Conservation (phyloP, 2,888 invertebrate species). For the Protophormia terraenovae region DNA sequence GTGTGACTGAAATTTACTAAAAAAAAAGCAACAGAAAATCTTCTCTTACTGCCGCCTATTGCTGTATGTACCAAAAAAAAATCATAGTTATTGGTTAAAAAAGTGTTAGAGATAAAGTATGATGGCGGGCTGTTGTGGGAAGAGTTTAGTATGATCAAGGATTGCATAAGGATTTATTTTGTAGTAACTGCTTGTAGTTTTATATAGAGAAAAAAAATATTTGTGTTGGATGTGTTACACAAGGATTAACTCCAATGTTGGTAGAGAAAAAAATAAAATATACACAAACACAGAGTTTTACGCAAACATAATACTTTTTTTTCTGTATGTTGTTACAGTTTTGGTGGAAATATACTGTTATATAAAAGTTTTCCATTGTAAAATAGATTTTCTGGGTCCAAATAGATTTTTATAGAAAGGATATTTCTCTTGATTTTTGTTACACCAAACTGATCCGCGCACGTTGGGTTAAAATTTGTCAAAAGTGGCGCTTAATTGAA, state of each 20-base stretch:
- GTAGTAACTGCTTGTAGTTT: not conserved
- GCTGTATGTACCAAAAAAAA: not conserved
- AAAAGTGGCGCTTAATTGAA: too few relatives aligned
- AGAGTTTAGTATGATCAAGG: not conserved
- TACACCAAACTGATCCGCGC: too few relatives aligned
- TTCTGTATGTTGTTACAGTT: not conserved
- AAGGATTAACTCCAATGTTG: slow-evolving; percentile 22
- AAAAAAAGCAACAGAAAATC: not conserved
- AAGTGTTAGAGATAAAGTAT: not conserved
- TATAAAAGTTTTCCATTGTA: not conserved
- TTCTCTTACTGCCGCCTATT: not conserved
- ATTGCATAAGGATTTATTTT: not conserved
- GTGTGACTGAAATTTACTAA: slow-evolving; percentile 20
- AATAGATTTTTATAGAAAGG: too few relatives aligned
- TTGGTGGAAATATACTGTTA: not conserved
- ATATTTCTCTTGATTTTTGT: too few relatives aligned
- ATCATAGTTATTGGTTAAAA: not conserved
- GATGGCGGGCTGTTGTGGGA: too few relatives aligned
- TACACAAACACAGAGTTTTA: not conserved
- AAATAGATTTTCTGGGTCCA: too few relatives aligned
- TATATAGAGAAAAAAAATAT: not conserved
- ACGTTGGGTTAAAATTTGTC: too few relatives aligned
- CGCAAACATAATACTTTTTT: not conserved
- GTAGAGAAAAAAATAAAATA: too few relatives aligned
- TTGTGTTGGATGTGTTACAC: slow-evolving; percentile 18